These are phyloP conservation scores for Heterodera carotae DNA, from an alignment of 1,140 invertebrate species.

Conservation along the genomic window DNA sequence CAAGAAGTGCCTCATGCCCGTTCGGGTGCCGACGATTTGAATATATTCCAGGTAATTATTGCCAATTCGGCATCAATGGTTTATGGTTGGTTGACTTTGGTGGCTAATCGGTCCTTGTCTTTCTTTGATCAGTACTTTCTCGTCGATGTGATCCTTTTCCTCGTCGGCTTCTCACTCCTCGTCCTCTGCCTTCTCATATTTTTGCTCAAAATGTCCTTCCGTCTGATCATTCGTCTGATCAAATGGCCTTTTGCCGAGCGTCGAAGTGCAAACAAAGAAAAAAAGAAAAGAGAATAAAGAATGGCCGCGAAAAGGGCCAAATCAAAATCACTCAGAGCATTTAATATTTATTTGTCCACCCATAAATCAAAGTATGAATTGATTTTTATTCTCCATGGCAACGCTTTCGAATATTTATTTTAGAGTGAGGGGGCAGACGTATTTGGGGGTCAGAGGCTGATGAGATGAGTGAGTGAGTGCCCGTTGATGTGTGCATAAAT, in stretches of 20 bases:
- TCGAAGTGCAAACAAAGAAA: conserved; percentile 4
- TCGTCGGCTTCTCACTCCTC: conserved; percentile 46
- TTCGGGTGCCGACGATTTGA: conserved; percentile 62
- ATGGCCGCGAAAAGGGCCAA: conserved; percentile 28
- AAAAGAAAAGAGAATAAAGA: conserved; percentile 6
- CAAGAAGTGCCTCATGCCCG: conserved; percentile 64
- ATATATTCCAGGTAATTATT: conserved; percentile 47
- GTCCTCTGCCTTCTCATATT: conserved; percentile 38
- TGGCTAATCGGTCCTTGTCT: too few species aligned
- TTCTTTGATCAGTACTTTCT: conserved; percentile 63
- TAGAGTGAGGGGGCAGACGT: too few species aligned
- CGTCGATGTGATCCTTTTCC: conserved; percentile 59
- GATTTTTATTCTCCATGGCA: not conserved
- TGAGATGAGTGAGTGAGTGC: too few species aligned
- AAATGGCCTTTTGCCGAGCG: conserved; percentile 8
- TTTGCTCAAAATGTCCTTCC: conserved; percentile 46
- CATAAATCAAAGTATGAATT: not conserved
- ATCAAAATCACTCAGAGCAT: not conserved
- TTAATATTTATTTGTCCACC: not conserved
- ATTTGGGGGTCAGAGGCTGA: too few species aligned
- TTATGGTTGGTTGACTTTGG: too few species aligned
- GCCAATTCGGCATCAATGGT: too few species aligned
- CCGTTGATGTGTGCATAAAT: too few species aligned
- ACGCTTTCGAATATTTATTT: not conserved
- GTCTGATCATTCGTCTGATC: conserved; percentile 37